These are phyloP conservation scores for Tapera naevia DNA, from an alignment of 2,797 vertebrate genomes.

Conservation along the genomic window DNA sequence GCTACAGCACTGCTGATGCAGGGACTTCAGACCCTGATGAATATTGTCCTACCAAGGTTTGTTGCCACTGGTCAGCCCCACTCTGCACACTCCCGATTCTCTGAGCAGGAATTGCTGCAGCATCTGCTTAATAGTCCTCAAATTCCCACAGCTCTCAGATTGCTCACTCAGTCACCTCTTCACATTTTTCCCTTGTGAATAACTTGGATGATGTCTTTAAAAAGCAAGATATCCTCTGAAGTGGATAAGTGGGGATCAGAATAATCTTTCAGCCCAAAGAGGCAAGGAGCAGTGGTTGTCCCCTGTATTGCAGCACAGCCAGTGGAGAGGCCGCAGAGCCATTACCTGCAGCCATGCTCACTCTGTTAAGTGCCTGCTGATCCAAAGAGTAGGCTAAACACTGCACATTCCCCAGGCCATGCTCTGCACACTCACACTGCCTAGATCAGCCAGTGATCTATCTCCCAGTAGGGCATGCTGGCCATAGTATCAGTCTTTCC, in stretches of 20 bases:
- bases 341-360: background rate
- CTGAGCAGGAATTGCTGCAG: background rate
- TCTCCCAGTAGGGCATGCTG: background rate
- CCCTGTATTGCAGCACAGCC: rapidly evolving
- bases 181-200: background rate
- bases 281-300: background rate
- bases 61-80: background rate
- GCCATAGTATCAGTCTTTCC: background rate
- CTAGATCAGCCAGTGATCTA: background rate
- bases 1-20: background rate
- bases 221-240: background rate
- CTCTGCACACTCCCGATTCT: background rate
- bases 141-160: background rate
- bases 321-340: rapidly evolving
- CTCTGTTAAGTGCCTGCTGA: background rate
- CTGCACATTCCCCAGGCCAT: rapidly evolving
- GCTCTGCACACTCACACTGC: background rate
- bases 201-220: background rate
- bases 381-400: background rate
- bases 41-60: background rate
- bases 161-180: background rate
- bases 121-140: background rate
- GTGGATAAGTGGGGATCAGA: background rate
- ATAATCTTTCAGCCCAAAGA: background rate
- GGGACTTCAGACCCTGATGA: background rate